Percentiles rank a stretch among this genome's conserved stretches.
Conservation (phyloP, 2,888 invertebrate genomes). For the Rhopalosiphum nymphaeae region DNA sequence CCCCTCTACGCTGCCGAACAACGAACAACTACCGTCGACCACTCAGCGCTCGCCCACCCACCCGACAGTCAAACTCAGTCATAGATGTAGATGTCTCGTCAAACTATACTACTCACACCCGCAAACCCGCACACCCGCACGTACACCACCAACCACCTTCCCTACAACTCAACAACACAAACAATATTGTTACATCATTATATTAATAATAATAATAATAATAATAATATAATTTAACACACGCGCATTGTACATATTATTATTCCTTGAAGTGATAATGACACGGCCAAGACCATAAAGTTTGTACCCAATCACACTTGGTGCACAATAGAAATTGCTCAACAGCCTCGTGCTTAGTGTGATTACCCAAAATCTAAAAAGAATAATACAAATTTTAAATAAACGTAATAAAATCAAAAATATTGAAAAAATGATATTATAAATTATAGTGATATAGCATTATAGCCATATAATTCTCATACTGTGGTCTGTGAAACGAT, state of each 20-base stretch:
- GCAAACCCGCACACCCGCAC: background rate
- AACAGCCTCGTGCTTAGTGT: background rate
- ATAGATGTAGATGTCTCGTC: background rate
- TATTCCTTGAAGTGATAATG: slow-evolving; percentile 49
- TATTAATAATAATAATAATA: slow-evolving; percentile 37
- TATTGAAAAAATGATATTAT: no score
- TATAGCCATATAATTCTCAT: background rate
- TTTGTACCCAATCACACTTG: background rate
- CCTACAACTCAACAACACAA: background rate
- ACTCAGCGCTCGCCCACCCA: background rate
- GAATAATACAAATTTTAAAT: background rate
- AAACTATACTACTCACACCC: background rate
- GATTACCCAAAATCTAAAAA: background rate
- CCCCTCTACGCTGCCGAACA: background rate
- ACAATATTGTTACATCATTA: slow-evolving; percentile 55
- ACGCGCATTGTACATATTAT: background rate
- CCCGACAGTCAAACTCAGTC: background rate
- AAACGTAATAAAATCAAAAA: background rate
- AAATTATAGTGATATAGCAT: no score
- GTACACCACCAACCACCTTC: background rate
- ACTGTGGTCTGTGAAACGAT: background rate
- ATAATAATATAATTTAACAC: slow-evolving; percentile 20
- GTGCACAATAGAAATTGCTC: background rate
- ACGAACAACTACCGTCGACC: background rate
- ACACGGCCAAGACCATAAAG: slow-evolving; percentile 28